phyloP scores from a whole-genome alignment of 2,113 vertebrate genomes.

The Chamaea fasciata region DNA sequence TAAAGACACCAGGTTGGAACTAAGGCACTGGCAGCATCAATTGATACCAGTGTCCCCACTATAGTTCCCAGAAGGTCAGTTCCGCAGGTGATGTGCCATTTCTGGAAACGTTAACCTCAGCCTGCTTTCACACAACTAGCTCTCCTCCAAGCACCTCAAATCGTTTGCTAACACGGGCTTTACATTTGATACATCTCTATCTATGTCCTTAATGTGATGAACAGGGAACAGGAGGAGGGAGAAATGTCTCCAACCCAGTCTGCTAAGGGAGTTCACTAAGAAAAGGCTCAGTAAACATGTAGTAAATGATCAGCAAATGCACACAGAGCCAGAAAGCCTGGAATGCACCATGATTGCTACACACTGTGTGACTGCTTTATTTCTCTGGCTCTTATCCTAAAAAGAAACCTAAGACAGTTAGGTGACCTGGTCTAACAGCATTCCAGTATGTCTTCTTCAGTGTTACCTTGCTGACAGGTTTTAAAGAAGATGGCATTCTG shows the following conservation, averaged over 20 bases:
- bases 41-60: background rate
- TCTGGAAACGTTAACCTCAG: background rate
- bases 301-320: background rate
- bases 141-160: background rate
- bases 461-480: constrained; percentile 88
- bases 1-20: background rate
- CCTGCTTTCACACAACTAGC: background rate
- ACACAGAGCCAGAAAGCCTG: background rate
- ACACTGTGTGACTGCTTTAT: background rate
- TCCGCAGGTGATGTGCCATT: background rate
- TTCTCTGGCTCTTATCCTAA: background rate
- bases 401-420: background rate
- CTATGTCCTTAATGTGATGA: background rate
- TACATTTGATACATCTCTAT: background rate
- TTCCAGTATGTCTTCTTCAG: background rate
- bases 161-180: background rate
- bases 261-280: background rate
- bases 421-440: background rate
- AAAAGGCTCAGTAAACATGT: background rate
- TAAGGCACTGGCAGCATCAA: background rate
- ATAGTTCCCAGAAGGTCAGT: background rate
- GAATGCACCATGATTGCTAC: background rate
- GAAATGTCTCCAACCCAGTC: background rate
- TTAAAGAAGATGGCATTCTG: constrained; percentile 92
- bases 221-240: background rate